Conservation (phyloP, 2,113 vertebrate genomes). For the Odocoileus virginianus region DNA sequence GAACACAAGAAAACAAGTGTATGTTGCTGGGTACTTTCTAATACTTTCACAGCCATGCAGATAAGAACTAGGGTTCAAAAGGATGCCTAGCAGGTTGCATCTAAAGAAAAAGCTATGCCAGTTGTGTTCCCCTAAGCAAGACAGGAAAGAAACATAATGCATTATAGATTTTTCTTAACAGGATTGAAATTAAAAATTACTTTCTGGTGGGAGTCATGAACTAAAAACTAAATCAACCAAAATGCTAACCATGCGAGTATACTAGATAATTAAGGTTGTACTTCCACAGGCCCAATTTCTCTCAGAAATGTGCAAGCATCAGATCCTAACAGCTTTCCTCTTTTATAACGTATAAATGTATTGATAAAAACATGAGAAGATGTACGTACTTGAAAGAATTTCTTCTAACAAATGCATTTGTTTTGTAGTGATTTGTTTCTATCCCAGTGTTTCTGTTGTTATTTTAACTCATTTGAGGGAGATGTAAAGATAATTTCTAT, state of each 20-base stretch:
- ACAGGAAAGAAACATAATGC: background rate
- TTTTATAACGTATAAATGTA: conserved; percentile 12
- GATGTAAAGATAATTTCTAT: background rate
- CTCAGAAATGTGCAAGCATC: background rate
- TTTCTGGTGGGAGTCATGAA: background rate
- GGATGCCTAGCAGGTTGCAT: background rate
- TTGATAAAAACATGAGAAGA: background rate
- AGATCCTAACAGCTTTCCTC: background rate
- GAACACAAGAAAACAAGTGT: background rate
- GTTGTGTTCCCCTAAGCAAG: background rate
- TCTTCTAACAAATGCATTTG: conserved; percentile 4
- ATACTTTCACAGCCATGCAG: background rate
- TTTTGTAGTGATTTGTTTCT: conserved; percentile 35
- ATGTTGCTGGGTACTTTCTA: background rate
- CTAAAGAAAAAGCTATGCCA: background rate
- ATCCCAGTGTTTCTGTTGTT: background rate
- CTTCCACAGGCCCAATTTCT: background rate
- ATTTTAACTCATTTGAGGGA: conserved; percentile 10
- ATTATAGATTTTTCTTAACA: background rate
- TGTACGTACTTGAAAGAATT: background rate
- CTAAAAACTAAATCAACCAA: conserved; percentile 7
- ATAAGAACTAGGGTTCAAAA: background rate
- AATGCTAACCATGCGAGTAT: background rate
- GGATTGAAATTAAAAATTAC: background rate
- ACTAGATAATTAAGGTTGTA: background rate